Base-by-base conservation (phyloP, 2,113 vertebrate species). In the Etheostoma spectabile region DNA sequence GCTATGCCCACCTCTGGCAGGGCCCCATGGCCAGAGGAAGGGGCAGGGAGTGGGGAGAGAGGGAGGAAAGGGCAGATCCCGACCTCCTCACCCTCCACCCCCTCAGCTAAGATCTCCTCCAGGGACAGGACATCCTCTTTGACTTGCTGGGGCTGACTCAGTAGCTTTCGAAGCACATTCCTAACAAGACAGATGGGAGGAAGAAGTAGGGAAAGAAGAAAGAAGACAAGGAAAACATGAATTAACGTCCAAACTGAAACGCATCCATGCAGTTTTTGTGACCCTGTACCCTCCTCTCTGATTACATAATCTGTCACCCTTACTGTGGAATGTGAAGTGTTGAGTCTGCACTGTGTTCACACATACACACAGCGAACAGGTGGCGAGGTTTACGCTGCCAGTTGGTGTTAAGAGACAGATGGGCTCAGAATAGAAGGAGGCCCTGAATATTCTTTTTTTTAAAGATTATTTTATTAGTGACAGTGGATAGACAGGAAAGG, bases 71-170 rank as follows among this genome's bases (percentile, higher is more conserved):
- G 88, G 76, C 88, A 83, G 62, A 92, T 79, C 5, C 84, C 82
- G 0, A 59, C 79, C 2, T 86, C 90, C 80, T 97, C 96, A 0
- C 95, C 96, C 66, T 97, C 98, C 84, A 98, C 98, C 0, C 98
- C 98, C 90, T 99, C 98, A 0, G 98, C 98, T 85, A 99, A 82
- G 30, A 99, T 99, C 95, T 99, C 98, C 90, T 99, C 97, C 88
- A 99, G 94, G 0, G 98, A 99, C 68, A 99, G 96, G 80, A 99
- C 98, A 0, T 99, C 98, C 1, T 96, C 97, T 85, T 96, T 97
- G 56, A 93, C 93, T 66, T 97, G 96, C 93, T 99, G 97, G 0
- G 98, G 98, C 95, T 99, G 98, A 6, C 95, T 96, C 89, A 99
- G 96, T 2, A 99, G 96, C 95, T 99, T 99, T 86, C 98, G 95